Conservation (phyloP, 2,888 invertebrate species). For the Mongoloraphidia duomilia region DNA sequence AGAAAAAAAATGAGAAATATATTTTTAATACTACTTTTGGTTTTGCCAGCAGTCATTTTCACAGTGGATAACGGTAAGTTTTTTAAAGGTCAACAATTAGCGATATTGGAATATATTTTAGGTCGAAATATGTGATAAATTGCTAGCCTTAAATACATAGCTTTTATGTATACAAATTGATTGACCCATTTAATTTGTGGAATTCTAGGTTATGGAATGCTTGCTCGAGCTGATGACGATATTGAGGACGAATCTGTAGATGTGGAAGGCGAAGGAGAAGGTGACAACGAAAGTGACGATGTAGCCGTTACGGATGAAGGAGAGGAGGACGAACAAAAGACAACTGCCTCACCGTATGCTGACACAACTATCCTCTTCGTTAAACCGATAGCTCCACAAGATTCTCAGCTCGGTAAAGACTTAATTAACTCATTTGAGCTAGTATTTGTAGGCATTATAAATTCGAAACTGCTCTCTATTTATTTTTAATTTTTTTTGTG, state of each 20-base stretch:
- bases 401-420: conserved; percentile 45
- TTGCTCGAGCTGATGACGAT: conserved; percentile 48
- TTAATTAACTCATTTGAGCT: not conserved
- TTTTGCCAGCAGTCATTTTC: conserved; percentile 56
- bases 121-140: not conserved
- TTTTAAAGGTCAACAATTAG: conserved; percentile 12
- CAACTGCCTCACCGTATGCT: conserved; percentile 74
- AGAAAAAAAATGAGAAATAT: conserved; percentile 49
- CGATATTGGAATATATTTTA: not conserved
- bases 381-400: conserved; percentile 52
- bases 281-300: conserved; percentile 39
- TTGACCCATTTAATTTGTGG: conserved; percentile 5
- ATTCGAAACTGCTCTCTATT: not conserved
- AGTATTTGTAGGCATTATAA: not conserved
- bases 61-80: conserved; percentile 59
- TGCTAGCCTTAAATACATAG: not conserved
- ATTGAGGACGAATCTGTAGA: conserved; percentile 56
- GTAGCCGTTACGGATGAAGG: conserved; percentile 46
- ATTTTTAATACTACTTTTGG: conserved; percentile 46
- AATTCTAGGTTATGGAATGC: conserved; percentile 33
- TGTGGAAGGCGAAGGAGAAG: conserved; percentile 45
- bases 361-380: conserved; percentile 85
- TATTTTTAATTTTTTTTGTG: conserved; percentile 15
- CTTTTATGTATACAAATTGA: not conserved
- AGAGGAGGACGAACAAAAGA: conserved; percentile 47